These are phyloP conservation scores for Sprattus sprattus DNA, from an alignment of 2,113 vertebrate species.

Conservation along the genomic window DNA sequence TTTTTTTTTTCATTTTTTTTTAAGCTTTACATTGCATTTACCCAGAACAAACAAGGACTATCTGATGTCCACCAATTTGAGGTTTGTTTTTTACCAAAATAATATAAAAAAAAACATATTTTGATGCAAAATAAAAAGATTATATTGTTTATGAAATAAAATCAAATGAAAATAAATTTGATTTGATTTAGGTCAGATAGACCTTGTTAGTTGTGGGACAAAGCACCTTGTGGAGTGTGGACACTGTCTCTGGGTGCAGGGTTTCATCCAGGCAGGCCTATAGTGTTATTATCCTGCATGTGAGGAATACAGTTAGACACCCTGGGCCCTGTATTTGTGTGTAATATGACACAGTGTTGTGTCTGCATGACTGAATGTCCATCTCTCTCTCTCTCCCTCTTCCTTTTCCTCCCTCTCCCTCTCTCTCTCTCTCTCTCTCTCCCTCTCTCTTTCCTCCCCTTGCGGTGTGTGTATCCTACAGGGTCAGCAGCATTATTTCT, in stretches of 20 bases:
- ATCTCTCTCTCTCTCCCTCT: background rate
- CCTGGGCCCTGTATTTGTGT: too few relatives aligned
- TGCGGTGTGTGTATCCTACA: slow-evolving; percentile 44
- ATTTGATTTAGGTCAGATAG: too few relatives aligned
- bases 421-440: background rate
- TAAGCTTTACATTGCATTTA: too few relatives aligned
- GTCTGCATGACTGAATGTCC: slow-evolving; percentile 57
- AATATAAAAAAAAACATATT: too few relatives aligned
- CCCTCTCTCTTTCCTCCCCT: slow-evolving; percentile 32
- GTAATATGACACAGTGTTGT: slow-evolving; percentile 63
- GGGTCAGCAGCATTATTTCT: slow-evolving; percentile 55
- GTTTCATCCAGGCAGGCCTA: background rate
- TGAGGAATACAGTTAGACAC: background rate
- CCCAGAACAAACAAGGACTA: too few relatives aligned
- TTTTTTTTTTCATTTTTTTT: too few relatives aligned
- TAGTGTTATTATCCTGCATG: background rate
- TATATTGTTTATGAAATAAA: too few relatives aligned
- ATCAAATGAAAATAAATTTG: too few relatives aligned
- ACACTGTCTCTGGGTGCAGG: background rate
- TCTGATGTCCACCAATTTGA: too few relatives aligned
- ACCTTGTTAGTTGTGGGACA: too few relatives aligned
- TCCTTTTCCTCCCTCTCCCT: background rate
- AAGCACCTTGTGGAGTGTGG: background rate
- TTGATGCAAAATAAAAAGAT: too few relatives aligned
- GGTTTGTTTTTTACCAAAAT: too few relatives aligned